These are phyloP conservation scores for Tricholauxania praeusta DNA, from an alignment of 2,888 invertebrate species.

Conservation along the genomic window DNA sequence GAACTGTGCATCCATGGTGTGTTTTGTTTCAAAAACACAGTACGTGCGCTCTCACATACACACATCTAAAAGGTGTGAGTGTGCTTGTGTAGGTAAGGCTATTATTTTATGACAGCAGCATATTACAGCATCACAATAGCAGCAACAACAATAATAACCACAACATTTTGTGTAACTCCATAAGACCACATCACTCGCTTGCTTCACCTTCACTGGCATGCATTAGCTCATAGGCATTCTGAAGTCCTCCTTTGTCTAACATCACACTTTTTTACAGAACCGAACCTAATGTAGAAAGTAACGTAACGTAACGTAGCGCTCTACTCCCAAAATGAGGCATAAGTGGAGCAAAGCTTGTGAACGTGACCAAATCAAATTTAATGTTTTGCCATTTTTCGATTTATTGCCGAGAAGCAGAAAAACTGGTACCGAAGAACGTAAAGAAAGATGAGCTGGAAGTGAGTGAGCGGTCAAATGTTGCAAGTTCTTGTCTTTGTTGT, in stretches of 20 bases:
- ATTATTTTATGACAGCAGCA: constrained; percentile 57
- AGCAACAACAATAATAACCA: background rate
- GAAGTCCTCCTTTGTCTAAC: background rate
- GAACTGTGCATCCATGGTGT: too few relatives aligned
- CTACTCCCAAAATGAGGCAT: constrained; percentile 59
- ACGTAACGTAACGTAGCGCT: constrained; percentile 33
- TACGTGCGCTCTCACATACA: background rate
- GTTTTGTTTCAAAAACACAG: too few relatives aligned
- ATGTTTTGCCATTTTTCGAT: constrained; percentile 53
- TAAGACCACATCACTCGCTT: background rate
- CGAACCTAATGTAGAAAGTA: constrained; percentile 43
- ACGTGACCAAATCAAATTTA: constrained; percentile 67
- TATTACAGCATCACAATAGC: constrained; percentile 48
- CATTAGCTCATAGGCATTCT: background rate
- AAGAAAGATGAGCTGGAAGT: constrained; percentile 5
- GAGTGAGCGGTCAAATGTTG: constrained; percentile 39
- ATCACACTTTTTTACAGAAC: constrained; percentile 16
- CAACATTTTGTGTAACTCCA: background rate
- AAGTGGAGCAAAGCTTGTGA: constrained; percentile 66
- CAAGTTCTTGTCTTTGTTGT: constrained; percentile 33
- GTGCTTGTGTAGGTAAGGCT: constrained; percentile 35
- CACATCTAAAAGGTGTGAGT: background rate
- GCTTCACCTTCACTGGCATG: background rate
- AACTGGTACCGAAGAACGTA: background rate
- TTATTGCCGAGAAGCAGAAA: constrained; percentile 21